These are phyloP conservation scores for Physella acuta DNA, from an alignment of 1,140 invertebrate species.

Conservation along the genomic window DNA sequence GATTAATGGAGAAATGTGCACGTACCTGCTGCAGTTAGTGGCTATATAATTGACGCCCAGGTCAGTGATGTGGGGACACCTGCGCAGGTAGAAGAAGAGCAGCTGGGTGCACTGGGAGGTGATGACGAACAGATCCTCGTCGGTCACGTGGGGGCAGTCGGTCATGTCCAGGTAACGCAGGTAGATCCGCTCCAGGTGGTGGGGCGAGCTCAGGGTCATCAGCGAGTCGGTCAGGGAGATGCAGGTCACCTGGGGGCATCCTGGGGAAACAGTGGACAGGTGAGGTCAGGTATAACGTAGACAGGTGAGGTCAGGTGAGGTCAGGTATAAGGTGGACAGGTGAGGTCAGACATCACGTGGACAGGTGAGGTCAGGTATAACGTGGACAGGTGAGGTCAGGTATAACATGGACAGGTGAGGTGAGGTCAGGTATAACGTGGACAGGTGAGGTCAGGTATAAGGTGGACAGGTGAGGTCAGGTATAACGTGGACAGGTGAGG, in stretches of 20 bases:
- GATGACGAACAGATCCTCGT: conserved; percentile 78
- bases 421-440: no score
- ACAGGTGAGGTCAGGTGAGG: no score
- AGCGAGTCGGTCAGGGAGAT: conserved; percentile 69
- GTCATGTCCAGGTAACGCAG: conserved; percentile 68
- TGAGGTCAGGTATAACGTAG: no score
- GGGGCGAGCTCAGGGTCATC: conserved; percentile 63
- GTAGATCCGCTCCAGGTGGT: conserved; percentile 55
- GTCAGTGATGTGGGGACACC: conserved; percentile 68
- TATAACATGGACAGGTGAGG: no score
- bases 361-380: no score
- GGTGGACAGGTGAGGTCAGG: no score
- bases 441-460: no score
- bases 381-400: no score
- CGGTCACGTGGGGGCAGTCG: conserved; percentile 80
- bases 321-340: no score
- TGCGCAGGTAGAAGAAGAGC: conserved; percentile 81
- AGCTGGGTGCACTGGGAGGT: conserved; percentile 84
- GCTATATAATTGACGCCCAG: conserved; percentile 69
- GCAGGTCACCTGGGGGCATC: conserved; percentile 72
- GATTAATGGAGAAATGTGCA: no score
- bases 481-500: no score
- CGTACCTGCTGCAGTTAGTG: conserved; percentile 75
- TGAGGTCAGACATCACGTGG: no score
- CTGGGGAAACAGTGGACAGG: conserved; percentile 61